These are phyloP conservation scores for Phrixothrix hirtus DNA, from an alignment of 2,888 invertebrate genomes.

Conservation along the genomic window DNA sequence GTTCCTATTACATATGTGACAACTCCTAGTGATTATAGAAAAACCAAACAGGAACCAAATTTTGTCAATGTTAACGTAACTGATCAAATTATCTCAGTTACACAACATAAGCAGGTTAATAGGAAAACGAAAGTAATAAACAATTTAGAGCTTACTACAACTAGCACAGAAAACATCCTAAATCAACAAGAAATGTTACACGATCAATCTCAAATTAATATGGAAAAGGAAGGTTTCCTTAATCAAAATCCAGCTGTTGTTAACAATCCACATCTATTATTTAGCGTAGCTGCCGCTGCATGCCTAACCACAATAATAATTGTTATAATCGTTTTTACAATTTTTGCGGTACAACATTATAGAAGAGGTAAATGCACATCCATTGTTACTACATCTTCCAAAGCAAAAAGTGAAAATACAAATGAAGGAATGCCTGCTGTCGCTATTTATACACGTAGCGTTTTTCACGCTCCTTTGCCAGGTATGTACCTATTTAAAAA, in stretches of 20 bases:
- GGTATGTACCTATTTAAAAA: slow-evolving; percentile 30
- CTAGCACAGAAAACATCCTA: slow-evolving; percentile 35
- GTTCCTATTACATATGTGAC: slow-evolving; percentile 35
- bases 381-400: slow-evolving; percentile 4
- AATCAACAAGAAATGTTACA: slow-evolving; percentile 32
- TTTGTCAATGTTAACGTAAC: slow-evolving; percentile 26
- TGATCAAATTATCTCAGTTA: slow-evolving; percentile 20
- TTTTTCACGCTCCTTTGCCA: slow-evolving; percentile 38
- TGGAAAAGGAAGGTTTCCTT: slow-evolving; percentile 1
- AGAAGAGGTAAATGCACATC: slow-evolving; percentile 7
- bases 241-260: slow-evolving; percentile 5
- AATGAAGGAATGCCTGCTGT: slow-evolving; percentile 14
- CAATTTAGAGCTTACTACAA: slow-evolving; percentile 29
- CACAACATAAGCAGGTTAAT: slow-evolving; percentile 39
- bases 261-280: slow-evolving; percentile 13
- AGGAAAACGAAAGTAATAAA: slow-evolving; percentile 33
- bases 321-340: slow-evolving; percentile 8
- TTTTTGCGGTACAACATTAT: slow-evolving; percentile 11
- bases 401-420: slow-evolving; percentile 2
- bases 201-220: slow-evolving; percentile 9
- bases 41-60: slow-evolving; percentile 51
- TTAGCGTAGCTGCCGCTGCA: slow-evolving; percentile 18
- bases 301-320: slow-evolving; percentile 14
- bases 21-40: slow-evolving; percentile 56
- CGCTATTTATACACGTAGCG: slow-evolving; percentile 31